A percentile compares a stretch with the other conserved stretches of the same genome.
Conservation (phyloP, 64 coral and sea anemone genomes). For the Montipora sp. region DNA sequence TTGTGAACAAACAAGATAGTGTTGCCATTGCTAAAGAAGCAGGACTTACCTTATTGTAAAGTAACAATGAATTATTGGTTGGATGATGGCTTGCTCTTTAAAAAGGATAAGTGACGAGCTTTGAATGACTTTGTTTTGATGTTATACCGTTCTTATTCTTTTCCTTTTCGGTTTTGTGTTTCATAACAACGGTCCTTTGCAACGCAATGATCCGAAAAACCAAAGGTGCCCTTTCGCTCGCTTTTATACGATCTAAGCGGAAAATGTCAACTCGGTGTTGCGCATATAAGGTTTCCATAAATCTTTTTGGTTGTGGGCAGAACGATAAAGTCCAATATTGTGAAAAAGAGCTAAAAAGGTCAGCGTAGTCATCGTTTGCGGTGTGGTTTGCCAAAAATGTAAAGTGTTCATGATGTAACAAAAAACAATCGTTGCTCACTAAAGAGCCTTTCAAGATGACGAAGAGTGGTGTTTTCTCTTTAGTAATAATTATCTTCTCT, state of each 20-base stretch:
- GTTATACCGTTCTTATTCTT: not conserved
- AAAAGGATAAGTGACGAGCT: not conserved
- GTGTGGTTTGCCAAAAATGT: no score
- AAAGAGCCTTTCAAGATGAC: no score
- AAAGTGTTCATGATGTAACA: no score
- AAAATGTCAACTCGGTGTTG: no score
- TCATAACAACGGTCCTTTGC: not conserved
- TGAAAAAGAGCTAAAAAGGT: no score
- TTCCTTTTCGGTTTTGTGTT: not conserved
- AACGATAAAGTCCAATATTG: no score
- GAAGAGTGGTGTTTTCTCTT: no score
- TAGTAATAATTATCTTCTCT: no score
- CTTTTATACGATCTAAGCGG: not conserved
- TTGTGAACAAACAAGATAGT: not conserved
- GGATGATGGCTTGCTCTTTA: not conserved
- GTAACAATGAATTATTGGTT: not conserved
- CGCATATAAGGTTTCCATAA: no score
- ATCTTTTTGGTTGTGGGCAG: no score
- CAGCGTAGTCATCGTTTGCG: no score
- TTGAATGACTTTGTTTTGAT: conserved; percentile 34
- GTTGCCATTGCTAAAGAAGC: not conserved
- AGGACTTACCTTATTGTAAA: not conserved
- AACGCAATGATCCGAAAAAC: conserved; percentile 30
- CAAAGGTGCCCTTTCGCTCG: not conserved
- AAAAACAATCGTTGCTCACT: no score